A percentile compares a stretch with the other conserved stretches of the same genome.
Conservation (phyloP, 1,140 invertebrate species). For the Nomia melanderi region DNA sequence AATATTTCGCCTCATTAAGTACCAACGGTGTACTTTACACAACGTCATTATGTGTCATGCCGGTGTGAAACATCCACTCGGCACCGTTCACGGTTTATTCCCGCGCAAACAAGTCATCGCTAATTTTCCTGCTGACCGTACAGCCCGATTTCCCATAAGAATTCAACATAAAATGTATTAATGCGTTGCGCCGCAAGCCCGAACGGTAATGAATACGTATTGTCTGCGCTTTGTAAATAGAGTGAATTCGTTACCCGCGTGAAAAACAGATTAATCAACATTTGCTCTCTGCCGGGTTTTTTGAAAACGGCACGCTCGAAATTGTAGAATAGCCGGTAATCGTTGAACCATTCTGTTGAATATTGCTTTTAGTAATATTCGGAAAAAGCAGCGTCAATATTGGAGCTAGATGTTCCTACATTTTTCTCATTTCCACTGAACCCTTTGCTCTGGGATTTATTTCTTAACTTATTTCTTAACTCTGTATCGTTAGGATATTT, state of each 20-base stretch:
- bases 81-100: constrained; percentile 6
- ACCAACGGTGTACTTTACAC: constrained; percentile 21
- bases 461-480: too few species aligned
- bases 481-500: too few species aligned
- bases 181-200: neutral
- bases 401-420: too few species aligned
- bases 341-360: too few species aligned
- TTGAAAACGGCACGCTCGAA: too few species aligned
- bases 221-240: neutral
- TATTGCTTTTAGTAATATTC: too few species aligned
- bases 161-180: constrained; percentile 26
- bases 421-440: too few species aligned
- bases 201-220: constrained; percentile 15
- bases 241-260: neutral
- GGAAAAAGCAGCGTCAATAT: too few species aligned
- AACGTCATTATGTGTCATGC: constrained; percentile 13
- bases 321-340: too few species aligned
- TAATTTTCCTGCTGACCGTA: constrained; percentile 23
- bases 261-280: neutral
- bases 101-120: constrained; percentile 34
- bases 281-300: neutral
- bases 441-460: too few species aligned
- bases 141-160: constrained; percentile 36
- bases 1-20: constrained; percentile 27
- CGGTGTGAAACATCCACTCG: neutral